phyloP scores from a whole-genome alignment of 2,797 vertebrate species.

The Pogonophryne albipinna region DNA sequence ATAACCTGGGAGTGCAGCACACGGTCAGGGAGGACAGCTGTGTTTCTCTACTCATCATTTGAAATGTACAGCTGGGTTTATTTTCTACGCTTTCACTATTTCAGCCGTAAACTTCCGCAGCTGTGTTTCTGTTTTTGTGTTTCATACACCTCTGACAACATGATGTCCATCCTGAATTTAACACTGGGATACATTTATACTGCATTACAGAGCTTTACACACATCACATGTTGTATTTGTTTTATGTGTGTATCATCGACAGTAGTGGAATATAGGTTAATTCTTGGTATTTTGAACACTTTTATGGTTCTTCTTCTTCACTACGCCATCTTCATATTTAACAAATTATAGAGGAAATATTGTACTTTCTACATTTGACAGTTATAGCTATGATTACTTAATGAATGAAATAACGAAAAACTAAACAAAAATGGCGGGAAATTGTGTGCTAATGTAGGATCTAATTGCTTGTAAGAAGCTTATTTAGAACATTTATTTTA shows the following conservation, averaged over 20 bases:
- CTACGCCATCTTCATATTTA: too few relatives aligned
- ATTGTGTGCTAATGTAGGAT: too few relatives aligned
- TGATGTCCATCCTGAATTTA: neutral
- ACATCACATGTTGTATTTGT: neutral
- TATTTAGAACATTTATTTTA: too few relatives aligned
- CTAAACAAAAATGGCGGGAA: too few relatives aligned
- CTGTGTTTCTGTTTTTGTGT: slow-evolving; percentile 2
- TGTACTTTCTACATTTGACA: too few relatives aligned
- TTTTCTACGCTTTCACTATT: slow-evolving; percentile 18
- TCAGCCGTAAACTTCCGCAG: slow-evolving; percentile 27
- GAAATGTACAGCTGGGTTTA: slow-evolving; percentile 50
- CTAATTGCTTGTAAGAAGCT: too few relatives aligned
- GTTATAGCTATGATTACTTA: too few relatives aligned
- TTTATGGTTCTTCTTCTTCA: too few relatives aligned
- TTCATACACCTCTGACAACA: neutral
- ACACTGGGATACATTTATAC: neutral
- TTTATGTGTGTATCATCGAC: slow-evolving; percentile 2
- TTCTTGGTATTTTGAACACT: too few relatives aligned
- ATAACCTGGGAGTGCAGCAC: slow-evolving; percentile 53
- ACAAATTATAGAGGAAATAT: too few relatives aligned
- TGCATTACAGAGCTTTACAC: neutral
- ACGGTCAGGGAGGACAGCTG: slow-evolving; percentile 55
- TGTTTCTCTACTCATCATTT: slow-evolving; percentile 35
- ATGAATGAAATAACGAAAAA: too few relatives aligned
- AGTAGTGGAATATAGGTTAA: neutral